Percentiles rank a stretch among this genome's conserved stretches.
These are phyloP conservation scores for Orientallactaga sibirica DNA, from an alignment of 2,797 vertebrate genomes.

Conservation along the genomic window DNA sequence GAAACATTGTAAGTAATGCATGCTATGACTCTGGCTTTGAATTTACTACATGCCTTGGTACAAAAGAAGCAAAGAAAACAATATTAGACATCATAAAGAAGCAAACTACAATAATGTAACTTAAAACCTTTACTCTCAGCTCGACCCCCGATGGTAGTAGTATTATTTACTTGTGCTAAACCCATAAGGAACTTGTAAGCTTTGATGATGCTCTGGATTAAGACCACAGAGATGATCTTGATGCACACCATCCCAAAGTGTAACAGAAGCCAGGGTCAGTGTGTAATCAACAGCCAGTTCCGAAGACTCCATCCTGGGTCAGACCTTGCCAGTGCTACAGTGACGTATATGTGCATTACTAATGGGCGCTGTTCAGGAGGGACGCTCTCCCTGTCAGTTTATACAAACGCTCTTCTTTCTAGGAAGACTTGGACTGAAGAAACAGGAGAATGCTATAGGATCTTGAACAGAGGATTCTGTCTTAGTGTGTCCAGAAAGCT, in stretches of 20 bases:
- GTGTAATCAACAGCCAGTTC: background rate
- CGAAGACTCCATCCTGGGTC: background rate
- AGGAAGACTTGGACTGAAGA: slow-evolving; percentile 9
- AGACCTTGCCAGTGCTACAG: background rate
- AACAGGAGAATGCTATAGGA: slow-evolving; percentile 47
- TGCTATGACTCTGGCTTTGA: slow-evolving; percentile 71
- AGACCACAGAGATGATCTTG: background rate
- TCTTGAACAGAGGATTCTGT: slow-evolving; percentile 74
- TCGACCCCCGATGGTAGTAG: background rate
- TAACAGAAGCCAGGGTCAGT: background rate
- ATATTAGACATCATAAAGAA: slow-evolving; percentile 60
- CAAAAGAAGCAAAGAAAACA: slow-evolving; percentile 62
- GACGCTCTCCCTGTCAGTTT: background rate
- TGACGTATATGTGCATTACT: slow-evolving; percentile 1
- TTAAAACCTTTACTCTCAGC: background rate
- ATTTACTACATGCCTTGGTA: slow-evolving; percentile 70
- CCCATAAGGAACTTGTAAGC: slow-evolving; percentile 9
- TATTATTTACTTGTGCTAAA: slow-evolving; percentile 42
- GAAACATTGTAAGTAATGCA: slow-evolving; percentile 79
- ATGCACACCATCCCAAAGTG: background rate
- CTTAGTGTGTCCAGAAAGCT: slow-evolving; percentile 71
- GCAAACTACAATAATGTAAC: slow-evolving; percentile 7
- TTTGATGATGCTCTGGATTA: slow-evolving; percentile 31
- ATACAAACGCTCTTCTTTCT: slow-evolving; percentile 27
- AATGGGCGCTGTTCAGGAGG: background rate